Evolutionary conservation across 2,888 invertebrate species (phyloP).

Genomic region (Ethmia dodecea): DNA sequence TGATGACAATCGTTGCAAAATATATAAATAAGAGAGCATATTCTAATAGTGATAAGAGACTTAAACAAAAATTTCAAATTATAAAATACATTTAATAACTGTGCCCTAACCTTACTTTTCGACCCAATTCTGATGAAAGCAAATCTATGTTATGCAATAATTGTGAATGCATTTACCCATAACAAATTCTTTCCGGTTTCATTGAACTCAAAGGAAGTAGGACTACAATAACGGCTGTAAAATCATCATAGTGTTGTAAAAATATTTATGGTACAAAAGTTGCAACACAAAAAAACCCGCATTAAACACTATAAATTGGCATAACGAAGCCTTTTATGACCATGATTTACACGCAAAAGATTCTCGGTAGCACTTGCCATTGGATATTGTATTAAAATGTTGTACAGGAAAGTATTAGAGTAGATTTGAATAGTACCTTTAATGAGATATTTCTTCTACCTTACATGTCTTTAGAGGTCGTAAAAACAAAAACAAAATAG

Average conservation of each 20-base stretch:
- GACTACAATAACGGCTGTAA: conserved; percentile 40
- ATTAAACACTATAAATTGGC: conserved; percentile 43
- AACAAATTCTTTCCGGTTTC: conserved; percentile 53
- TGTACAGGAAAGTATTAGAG: conserved; percentile 5
- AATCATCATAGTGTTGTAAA: conserved; percentile 46
- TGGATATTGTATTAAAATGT: conserved; percentile 13
- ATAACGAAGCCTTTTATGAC: conserved; percentile 39
- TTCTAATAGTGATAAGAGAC: no score
- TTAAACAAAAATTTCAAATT: no score
- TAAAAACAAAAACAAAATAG: conserved; percentile 41
- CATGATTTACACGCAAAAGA: conserved; percentile 30
- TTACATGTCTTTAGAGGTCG: conserved; percentile 33
- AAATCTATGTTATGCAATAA: conserved; percentile 13
- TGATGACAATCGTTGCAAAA: no score
- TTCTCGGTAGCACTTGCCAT: conserved; percentile 21
- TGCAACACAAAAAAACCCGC: conserved; percentile 34
- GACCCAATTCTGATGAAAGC: conserved; percentile 1
- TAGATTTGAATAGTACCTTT: no score
- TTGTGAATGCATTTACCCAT: conserved; percentile 24
- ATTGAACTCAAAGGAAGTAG: conserved; percentile 44
- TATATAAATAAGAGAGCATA: no score
- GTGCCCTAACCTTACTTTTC: not conserved
- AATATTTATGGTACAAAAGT: conserved; percentile 43
- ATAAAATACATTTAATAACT: no score
- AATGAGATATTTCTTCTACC: not conserved